Evolutionary conservation across 2,113 vertebrate species (phyloP).

Genomic region (Misgurnus anguillicaudatus): DNA sequence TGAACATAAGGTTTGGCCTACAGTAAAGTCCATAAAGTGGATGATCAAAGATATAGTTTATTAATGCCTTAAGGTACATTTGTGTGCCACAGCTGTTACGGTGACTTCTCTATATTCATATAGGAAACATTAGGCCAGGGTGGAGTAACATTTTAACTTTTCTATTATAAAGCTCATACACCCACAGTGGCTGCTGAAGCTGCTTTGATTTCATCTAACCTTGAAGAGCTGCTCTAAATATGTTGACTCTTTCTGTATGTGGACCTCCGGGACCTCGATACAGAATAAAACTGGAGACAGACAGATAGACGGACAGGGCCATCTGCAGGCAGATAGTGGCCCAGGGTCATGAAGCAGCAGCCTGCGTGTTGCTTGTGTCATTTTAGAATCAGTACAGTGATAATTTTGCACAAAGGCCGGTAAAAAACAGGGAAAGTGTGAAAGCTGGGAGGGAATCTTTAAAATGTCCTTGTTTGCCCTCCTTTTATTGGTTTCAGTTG

Average conservation of each 20-base stretch:
- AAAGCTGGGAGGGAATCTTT: not conserved
- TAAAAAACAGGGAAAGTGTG: too few species aligned
- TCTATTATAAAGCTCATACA: not conserved
- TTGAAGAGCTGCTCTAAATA: not conserved
- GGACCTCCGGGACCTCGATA: not conserved
- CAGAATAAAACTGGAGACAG: not conserved
- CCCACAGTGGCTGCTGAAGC: not conserved
- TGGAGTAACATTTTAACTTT: too few species aligned
- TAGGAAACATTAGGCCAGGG: not conserved
- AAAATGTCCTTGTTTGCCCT: not conserved
- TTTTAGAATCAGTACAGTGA: too few species aligned
- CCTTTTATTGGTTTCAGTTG: not conserved
- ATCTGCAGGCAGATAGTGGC: not conserved
- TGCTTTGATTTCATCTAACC: not conserved
- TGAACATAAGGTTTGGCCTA: not conserved
- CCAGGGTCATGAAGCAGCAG: not conserved
- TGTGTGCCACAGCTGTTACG: not conserved
- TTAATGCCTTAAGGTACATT: not conserved
- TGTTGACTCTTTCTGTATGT: not conserved
- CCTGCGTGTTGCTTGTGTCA: not conserved
- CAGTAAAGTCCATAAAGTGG: not conserved
- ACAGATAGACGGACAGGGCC: conserved; percentile 9
- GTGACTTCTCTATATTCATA: not conserved
- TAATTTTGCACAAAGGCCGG: not conserved
- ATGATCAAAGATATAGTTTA: not conserved